Evolutionary conservation across 2,888 invertebrate genomes (phyloP).

Genomic region (Scaptomyza reducta): DNA sequence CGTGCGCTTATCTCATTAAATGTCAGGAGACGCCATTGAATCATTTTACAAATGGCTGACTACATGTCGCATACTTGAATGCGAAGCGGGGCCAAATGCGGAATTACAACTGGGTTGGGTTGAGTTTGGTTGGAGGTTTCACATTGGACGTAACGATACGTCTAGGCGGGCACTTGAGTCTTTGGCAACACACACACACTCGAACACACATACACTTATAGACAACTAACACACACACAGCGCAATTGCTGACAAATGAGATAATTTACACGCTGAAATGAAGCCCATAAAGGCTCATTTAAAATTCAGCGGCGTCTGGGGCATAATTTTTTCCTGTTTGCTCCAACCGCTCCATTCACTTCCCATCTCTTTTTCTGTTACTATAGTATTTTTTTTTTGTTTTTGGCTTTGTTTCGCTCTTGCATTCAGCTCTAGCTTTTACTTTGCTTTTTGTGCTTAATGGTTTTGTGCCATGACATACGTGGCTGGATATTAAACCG

Average conservation of each 20-base stretch:
- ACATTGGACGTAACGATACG: conserved; percentile 36
- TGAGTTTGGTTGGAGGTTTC: background rate
- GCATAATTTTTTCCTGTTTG: conserved; percentile 71
- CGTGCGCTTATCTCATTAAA: conserved; percentile 75
- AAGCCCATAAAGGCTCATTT: conserved; percentile 81
- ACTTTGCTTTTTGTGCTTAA: conserved; percentile 71
- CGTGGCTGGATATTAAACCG: conserved; percentile 79
- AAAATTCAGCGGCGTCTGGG: conserved; percentile 80
- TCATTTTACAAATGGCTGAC: conserved; percentile 77
- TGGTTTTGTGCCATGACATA: conserved; percentile 80
- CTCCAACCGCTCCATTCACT: conserved; percentile 15
- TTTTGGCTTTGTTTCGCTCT: conserved; percentile 42
- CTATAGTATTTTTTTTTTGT: conserved; percentile 27
- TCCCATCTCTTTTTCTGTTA: conserved; percentile 11
- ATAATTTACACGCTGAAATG: conserved; percentile 80
- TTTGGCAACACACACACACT: conserved; percentile 14
- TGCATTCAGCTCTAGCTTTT: conserved; percentile 69
- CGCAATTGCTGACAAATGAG: conserved; percentile 80
- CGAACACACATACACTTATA: conserved; percentile 1
- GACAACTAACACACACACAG: conserved; percentile 36
- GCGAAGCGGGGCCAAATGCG: conserved; percentile 16
- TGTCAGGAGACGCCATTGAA: conserved; percentile 74
- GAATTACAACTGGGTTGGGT: conserved; percentile 6
- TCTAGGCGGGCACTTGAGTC: conserved; percentile 65
- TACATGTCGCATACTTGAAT: conserved; percentile 73